Conservation (phyloP, 2,888 invertebrate species). For the Tetrapedia diversipes region DNA sequence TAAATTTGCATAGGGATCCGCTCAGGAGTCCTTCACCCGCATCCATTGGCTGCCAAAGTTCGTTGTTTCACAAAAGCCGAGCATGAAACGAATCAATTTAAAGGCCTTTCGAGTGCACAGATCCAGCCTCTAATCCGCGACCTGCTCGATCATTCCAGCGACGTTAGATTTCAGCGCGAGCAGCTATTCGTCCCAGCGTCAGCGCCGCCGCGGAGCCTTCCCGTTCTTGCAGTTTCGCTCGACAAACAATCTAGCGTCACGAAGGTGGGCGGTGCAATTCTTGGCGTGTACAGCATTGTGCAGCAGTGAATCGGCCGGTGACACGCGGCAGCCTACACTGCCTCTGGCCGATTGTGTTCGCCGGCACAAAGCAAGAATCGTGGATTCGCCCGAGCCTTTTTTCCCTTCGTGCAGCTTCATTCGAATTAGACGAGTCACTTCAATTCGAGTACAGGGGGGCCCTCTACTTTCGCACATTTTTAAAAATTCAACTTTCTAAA, state of each 20-base stretch:
- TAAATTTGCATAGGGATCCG: too few species aligned
- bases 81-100: not conserved
- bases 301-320: conserved; percentile 48
- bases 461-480: too few species aligned
- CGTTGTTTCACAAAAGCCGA: too few species aligned
- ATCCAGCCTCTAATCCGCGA: conserved; percentile 9
- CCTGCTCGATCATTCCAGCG: not conserved
- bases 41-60: too few species aligned
- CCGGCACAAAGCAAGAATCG: conserved; percentile 10
- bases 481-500: too few species aligned
- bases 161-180: conserved; percentile 8
- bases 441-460: too few species aligned
- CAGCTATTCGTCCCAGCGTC: not conserved
- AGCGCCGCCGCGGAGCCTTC: conserved; percentile 12
- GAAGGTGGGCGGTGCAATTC: conserved; percentile 59
- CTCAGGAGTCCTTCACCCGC: too few species aligned
- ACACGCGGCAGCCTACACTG: conserved; percentile 45
- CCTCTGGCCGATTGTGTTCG: conserved; percentile 27
- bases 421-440: not conserved
- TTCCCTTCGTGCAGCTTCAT: not conserved
- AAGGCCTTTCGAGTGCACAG: not conserved
- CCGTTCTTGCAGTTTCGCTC: conserved; percentile 54
- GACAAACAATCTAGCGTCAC: conserved; percentile 62
- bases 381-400: not conserved
- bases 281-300: conserved; percentile 48